Conservation (phyloP, 2,888 invertebrate genomes). For the Drosophila pseudotakahashii region DNA sequence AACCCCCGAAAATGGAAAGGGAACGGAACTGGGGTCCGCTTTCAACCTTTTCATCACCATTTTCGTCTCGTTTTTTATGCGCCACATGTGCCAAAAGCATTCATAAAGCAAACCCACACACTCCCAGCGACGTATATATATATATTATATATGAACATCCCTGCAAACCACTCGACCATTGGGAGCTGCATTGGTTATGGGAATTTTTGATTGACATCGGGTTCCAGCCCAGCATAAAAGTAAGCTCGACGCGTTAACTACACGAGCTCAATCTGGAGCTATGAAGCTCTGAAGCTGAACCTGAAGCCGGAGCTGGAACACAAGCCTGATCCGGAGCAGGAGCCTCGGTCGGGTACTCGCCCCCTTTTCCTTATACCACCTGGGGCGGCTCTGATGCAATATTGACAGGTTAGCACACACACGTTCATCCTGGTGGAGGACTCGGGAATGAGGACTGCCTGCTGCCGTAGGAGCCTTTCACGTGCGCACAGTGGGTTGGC, state of each 20-base stretch:
- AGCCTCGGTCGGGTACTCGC: constrained; percentile 2
- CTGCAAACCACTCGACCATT: constrained; percentile 47
- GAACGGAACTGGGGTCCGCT: constrained; percentile 5
- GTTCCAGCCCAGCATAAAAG: constrained; percentile 60
- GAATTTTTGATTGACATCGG: constrained; percentile 82
- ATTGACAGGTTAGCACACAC: constrained; percentile 66
- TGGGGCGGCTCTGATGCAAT: constrained; percentile 75
- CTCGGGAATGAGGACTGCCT: constrained; percentile 10
- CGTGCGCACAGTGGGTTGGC: constrained; percentile 20
- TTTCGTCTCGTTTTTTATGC: constrained; percentile 73
- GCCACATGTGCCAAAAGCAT: constrained; percentile 78
- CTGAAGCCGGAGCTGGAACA: constrained; percentile 21
- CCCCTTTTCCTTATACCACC: constrained; percentile 49
- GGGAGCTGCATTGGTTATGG: constrained; percentile 75
- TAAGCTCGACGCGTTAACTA: constrained; percentile 74
- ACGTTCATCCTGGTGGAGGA: constrained; percentile 11
- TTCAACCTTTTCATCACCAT: constrained; percentile 46
- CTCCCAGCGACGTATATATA: constrained; percentile 10
- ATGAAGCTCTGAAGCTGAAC: constrained; percentile 13
- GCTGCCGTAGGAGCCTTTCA: constrained; percentile 18
- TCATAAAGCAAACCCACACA: constrained; percentile 71
- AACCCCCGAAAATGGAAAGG: constrained; percentile 12
- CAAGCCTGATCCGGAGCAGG: constrained; percentile 10
- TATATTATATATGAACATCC: constrained; percentile 24
- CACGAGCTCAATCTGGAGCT: constrained; percentile 46